Evolutionary conservation across 2,113 vertebrate genomes (phyloP).

Genomic region (Crotalus helleri): DNA sequence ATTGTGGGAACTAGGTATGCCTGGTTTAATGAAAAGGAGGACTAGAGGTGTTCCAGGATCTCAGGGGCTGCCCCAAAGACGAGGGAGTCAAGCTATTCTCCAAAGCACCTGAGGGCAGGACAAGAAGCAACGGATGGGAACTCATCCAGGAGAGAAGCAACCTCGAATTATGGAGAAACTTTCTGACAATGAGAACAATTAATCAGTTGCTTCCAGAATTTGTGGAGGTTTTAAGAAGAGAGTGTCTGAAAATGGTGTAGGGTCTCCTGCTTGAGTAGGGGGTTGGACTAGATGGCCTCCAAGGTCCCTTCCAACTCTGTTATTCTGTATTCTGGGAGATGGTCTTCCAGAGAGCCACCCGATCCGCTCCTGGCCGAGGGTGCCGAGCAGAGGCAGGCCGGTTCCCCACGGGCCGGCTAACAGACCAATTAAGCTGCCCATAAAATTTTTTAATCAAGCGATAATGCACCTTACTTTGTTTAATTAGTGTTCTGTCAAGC

Average conservation of each 20-base stretch:
- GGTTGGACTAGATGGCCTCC: neutral
- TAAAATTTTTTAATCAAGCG: slow-evolving; percentile 75
- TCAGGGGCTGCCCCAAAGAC: too few species aligned
- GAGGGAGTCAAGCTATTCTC: too few species aligned
- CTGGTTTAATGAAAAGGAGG: too few species aligned
- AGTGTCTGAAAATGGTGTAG: neutral
- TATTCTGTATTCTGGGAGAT: neutral
- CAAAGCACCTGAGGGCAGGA: too few species aligned
- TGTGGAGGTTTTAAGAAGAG: neutral
- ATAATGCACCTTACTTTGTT: slow-evolving; percentile 74
- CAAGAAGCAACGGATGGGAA: too few species aligned
- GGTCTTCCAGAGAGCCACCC: neutral
- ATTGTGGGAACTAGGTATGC: too few species aligned
- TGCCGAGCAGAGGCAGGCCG: neutral
- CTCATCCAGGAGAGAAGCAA: too few species aligned
- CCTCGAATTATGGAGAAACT: too few species aligned
- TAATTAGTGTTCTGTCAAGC: slow-evolving; percentile 73
- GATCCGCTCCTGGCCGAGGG: neutral
- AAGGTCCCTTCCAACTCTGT: neutral
- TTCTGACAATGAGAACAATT: too few species aligned
- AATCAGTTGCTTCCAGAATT: neutral
- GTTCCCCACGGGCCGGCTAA: slow-evolving; percentile 67
- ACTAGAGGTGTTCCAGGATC: too few species aligned
- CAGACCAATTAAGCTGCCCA: slow-evolving; percentile 73
- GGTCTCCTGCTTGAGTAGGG: neutral